Evolutionary conservation across 2,797 vertebrate genomes (phyloP).

Genomic region (Gambelia wislizenii): DNA sequence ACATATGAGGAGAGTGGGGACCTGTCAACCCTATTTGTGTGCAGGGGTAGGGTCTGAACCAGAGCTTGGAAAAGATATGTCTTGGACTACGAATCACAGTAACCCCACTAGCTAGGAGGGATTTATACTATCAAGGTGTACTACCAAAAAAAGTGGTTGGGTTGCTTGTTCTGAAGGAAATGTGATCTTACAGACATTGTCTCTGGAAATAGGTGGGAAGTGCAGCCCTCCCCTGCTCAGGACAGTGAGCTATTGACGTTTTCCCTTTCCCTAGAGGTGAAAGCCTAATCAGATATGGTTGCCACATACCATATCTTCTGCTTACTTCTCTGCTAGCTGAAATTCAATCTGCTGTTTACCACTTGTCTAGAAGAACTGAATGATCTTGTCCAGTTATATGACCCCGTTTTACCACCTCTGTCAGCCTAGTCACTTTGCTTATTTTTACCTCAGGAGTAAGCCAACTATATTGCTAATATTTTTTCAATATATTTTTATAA

Average conservation of each 20-base stretch:
- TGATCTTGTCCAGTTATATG: conserved; percentile 13
- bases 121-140: too few species aligned
- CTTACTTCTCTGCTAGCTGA: conserved; percentile 32
- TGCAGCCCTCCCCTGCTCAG: too few species aligned
- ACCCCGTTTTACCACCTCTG: conserved; percentile 37
- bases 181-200: not conserved
- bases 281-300: conserved; percentile 6
- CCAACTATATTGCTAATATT: not conserved
- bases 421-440: conserved; percentile 45
- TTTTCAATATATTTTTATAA: not conserved
- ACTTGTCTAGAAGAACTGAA: conserved; percentile 25
- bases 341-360: conserved; percentile 38
- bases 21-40: not conserved
- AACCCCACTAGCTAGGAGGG: too few species aligned
- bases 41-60: not conserved
- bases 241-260: not conserved
- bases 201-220: not conserved
- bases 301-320: conserved; percentile 3
- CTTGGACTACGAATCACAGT: too few species aligned
- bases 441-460: conserved; percentile 26
- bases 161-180: not conserved
- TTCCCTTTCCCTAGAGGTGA: not conserved
- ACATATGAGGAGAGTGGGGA: not conserved
- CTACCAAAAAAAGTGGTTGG: not conserved
- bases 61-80: too few species aligned